Evolutionary conservation across 2,888 invertebrate species (phyloP).

Genomic region (Microctonus brassicae): DNA sequence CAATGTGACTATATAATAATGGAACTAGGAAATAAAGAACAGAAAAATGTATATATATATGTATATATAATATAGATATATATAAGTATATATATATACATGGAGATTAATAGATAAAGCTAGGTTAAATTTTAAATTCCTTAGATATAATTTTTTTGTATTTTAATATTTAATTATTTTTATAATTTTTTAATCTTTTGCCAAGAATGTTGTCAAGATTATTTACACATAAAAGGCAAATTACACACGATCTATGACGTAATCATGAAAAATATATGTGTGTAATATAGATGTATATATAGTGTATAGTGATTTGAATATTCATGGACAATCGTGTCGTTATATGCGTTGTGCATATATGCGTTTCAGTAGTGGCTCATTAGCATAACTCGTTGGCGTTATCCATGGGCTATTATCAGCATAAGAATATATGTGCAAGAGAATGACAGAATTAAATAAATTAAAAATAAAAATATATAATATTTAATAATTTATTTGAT

Average conservation of each 20-base stretch:
- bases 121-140: too few species aligned
- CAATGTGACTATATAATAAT: too few species aligned
- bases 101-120: too few species aligned
- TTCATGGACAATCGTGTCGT: constrained; percentile 47
- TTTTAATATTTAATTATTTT: too few species aligned
- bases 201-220: too few species aligned
- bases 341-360: constrained; percentile 38
- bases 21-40: too few species aligned
- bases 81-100: too few species aligned
- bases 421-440: not conserved
- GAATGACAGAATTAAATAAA: not conserved
- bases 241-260: not conserved
- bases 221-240: too few species aligned
- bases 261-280: not conserved
- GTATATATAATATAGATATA: too few species aligned
- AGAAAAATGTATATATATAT: too few species aligned
- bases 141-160: too few species aligned
- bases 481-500: not conserved
- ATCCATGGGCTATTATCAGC: constrained; percentile 53
- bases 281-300: constrained; percentile 44
- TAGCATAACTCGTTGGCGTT: constrained; percentile 59
- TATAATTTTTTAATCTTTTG: too few species aligned
- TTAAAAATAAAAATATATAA: not conserved
- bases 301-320: constrained; percentile 54
- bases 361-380: constrained; percentile 48